A percentile compares a stretch with the other conserved stretches of the same genome.
Conservation (phyloP, 53 echinoderm and acorn worm genomes). For the Astropecten irregularis region DNA sequence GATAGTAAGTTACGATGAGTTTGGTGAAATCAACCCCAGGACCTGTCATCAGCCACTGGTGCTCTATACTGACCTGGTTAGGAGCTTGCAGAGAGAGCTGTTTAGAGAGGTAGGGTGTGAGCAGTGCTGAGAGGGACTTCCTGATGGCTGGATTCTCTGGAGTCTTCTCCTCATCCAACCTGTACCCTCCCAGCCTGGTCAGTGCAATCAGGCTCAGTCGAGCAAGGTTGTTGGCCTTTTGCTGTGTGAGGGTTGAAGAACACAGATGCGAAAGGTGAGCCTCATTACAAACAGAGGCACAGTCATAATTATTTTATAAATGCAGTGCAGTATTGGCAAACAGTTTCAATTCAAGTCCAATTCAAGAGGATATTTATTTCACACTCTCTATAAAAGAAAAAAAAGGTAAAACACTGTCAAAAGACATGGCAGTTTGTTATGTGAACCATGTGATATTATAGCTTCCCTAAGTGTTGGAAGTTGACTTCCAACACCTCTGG, state of each 20-base stretch:
- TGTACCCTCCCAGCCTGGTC: constrained; percentile 85
- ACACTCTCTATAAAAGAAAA: too few relatives aligned
- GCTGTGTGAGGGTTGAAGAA: constrained; percentile 46
- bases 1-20: too few relatives aligned
- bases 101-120: constrained; percentile 91
- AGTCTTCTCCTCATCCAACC: constrained; percentile 66
- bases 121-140: constrained; percentile 87
- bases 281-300: background rate
- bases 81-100: constrained; percentile 78
- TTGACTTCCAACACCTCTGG: too few relatives aligned
- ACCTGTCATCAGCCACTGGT: too few relatives aligned
- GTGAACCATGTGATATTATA: too few relatives aligned
- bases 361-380: too few relatives aligned
- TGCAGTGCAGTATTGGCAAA: too few relatives aligned
- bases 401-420: too few relatives aligned
- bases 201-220: constrained; percentile 75
- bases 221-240: constrained; percentile 90
- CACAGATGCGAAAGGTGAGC: background rate
- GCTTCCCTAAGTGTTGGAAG: too few relatives aligned
- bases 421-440: too few relatives aligned
- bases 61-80: constrained; percentile 84
- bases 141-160: constrained; percentile 84
- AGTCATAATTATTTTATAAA: constrained; percentile 52
- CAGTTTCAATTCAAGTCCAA: too few relatives aligned
- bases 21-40: too few relatives aligned